These are phyloP conservation scores for Heliconius congener DNA, from an alignment of 1,140 invertebrate genomes.

Conservation along the genomic window DNA sequence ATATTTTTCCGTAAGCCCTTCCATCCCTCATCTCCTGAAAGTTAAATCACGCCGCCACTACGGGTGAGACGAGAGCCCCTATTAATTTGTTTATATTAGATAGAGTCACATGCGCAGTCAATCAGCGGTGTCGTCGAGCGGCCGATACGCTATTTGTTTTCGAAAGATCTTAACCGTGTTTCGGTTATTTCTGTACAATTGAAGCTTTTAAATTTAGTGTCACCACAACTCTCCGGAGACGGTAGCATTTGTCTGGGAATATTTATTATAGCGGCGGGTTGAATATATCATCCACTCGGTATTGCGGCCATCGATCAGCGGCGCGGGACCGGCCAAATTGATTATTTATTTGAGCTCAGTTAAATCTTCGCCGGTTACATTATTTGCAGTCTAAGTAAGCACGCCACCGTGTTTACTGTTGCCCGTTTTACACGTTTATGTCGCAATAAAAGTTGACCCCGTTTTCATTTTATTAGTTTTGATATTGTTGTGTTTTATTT, in stretches of 20 bases:
- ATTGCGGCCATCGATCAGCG: slow-evolving; percentile 77
- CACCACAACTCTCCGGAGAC: slow-evolving; percentile 77
- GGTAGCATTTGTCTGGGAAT: slow-evolving; percentile 79
- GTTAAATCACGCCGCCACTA: slow-evolving; percentile 12
- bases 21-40: slow-evolving; percentile 7
- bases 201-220: slow-evolving; percentile 80
- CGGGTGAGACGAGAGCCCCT: slow-evolving; percentile 54
- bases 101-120: slow-evolving; percentile 77
- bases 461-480: slow-evolving; percentile 4
- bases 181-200: slow-evolving; percentile 79
- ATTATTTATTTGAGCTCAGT: slow-evolving; percentile 78
- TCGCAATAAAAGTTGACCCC: background rate
- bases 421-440: background rate
- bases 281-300: slow-evolving; percentile 75
- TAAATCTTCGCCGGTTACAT: slow-evolving; percentile 68
- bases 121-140: slow-evolving; percentile 77
- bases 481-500: background rate
- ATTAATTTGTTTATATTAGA: slow-evolving; percentile 82
- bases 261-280: slow-evolving; percentile 74
- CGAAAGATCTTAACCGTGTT: slow-evolving; percentile 80
- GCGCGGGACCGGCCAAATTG: slow-evolving; percentile 68
- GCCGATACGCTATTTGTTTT: slow-evolving; percentile 79
- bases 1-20: slow-evolving; percentile 10
- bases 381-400: slow-evolving; percentile 74
- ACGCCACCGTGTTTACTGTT: slow-evolving; percentile 57